These are phyloP conservation scores for Drosophila grimshawi DNA, from an alignment of 1,140 invertebrate species.

Conservation along the genomic window DNA sequence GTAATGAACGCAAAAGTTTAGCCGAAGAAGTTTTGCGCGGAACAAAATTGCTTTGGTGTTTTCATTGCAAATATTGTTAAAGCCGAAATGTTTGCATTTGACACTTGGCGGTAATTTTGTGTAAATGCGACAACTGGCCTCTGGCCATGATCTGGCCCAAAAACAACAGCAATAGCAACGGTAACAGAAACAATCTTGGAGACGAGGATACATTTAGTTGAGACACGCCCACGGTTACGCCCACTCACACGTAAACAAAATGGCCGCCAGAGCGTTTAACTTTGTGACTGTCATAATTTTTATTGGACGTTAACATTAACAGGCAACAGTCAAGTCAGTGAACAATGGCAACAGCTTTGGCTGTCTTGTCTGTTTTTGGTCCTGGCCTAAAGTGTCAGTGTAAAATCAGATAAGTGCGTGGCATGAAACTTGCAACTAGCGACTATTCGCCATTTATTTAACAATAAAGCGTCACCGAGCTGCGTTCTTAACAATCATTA, in stretches of 20 bases:
- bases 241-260: slow-evolving; percentile 28
- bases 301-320: slow-evolving; percentile 64
- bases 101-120: slow-evolving; percentile 81
- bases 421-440: slow-evolving; percentile 41
- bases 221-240: slow-evolving; percentile 26
- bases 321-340: slow-evolving; percentile 32
- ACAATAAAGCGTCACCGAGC: slow-evolving; percentile 69
- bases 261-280: slow-evolving; percentile 65
- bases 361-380: background rate
- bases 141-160: slow-evolving; percentile 34
- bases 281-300: slow-evolving; percentile 79
- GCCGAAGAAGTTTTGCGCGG: slow-evolving; percentile 38
- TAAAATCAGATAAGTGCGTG: slow-evolving; percentile 78
- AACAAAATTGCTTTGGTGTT: slow-evolving; percentile 50
- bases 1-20: slow-evolving; percentile 25
- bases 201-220: slow-evolving; percentile 31
- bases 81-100: slow-evolving; percentile 78
- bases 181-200: background rate
- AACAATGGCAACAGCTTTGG: slow-evolving; percentile 21
- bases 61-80: slow-evolving; percentile 78
- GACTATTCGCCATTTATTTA: slow-evolving; percentile 80
- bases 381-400: slow-evolving; percentile 46
- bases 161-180: background rate
- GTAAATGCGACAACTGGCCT: slow-evolving; percentile 76
- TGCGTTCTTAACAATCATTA: slow-evolving; percentile 68